phyloP scores from a whole-genome alignment of 2,113 vertebrate genomes.

The Nyctibius bracteatus region DNA sequence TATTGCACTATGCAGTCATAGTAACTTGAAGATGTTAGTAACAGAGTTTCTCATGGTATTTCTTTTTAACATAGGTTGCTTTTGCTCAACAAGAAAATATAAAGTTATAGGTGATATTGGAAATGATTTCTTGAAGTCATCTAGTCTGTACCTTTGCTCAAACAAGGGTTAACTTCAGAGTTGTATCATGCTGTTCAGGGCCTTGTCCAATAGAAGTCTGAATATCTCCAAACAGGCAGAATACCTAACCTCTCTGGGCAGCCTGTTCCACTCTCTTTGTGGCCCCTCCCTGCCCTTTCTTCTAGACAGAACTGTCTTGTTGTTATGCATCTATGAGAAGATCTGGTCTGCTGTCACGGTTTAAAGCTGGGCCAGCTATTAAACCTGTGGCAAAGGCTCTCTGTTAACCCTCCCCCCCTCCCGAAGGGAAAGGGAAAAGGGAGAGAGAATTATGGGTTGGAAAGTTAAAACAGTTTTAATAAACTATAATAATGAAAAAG shows the following conservation, averaged over 20 bases:
- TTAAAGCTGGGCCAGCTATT: no score
- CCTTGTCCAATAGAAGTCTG: background rate
- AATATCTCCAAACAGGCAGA: background rate
- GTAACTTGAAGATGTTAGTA: background rate
- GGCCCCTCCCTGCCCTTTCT: accelerated
- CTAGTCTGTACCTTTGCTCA: background rate
- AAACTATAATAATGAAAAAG: no score
- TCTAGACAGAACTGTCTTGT: no score
- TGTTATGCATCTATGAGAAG: background rate
- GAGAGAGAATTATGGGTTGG: no score
- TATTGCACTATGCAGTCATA: background rate
- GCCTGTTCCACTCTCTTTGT: background rate
- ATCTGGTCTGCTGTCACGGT: background rate
- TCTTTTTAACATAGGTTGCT: background rate
- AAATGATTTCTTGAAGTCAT: background rate
- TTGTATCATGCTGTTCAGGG: background rate
- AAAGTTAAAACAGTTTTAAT: no score
- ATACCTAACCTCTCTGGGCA: background rate
- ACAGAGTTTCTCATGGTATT: background rate
- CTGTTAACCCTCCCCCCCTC: no score
- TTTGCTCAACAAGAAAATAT: background rate
- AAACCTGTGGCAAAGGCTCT: no score
- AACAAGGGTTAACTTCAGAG: background rate
- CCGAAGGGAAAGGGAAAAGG: no score
- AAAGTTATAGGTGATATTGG: background rate